Base-by-base conservation (phyloP, 2,113 vertebrate genomes). In the Thalassarche chlororhynchos region DNA sequence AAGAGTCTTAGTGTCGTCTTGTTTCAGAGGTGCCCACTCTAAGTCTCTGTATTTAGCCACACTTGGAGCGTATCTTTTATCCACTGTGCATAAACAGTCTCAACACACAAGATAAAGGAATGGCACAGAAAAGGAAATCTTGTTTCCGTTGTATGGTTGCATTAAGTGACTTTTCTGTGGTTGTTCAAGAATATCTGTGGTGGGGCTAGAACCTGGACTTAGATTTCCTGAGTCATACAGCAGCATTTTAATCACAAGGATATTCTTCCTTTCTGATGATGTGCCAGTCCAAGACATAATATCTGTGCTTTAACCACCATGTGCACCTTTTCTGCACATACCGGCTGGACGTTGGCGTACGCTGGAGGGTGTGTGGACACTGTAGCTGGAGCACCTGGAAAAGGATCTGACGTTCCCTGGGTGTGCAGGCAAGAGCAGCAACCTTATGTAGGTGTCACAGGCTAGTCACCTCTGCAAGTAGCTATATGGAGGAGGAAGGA, bases 341-440 rank as follows among this genome's bases (percentile, higher is more conserved):
- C 65, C 0, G 2, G 14, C 31, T 70, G 68, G 42, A 66, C 0
- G 3, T 1, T 49, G 69, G 17, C 4, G 2, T 25, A 44, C 25
- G 28, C 34, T 58, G 32, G 19, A 54, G 17, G 14, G 7, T 14
- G 11, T 15, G 18, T 17, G 28, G 15, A n/a, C 13, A 12, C 18
- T n/a, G 42, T 9, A 84, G 82, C 17, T 60, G 69, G 25, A 75
- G 47, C 34, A 47, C 18, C 20, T 75, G 28, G 70, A 47, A 71
- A 79, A 72, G 42, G n/a, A 75, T 40, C 26, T 64, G 32, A 13
- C 0, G 0, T 44, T 89, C 29, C 18, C 34, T 36, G 32, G 16
- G 4, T 36, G 13, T 28, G 42, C n/a, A 46, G 64, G 60, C n/a
- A 46, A 72, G n/a, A 62, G 42, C 61, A 84, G n/a, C 44, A 46